These are phyloP conservation scores for Neoseiulus cucumeris DNA, from an alignment of 1,140 invertebrate genomes.

Conservation along the genomic window DNA sequence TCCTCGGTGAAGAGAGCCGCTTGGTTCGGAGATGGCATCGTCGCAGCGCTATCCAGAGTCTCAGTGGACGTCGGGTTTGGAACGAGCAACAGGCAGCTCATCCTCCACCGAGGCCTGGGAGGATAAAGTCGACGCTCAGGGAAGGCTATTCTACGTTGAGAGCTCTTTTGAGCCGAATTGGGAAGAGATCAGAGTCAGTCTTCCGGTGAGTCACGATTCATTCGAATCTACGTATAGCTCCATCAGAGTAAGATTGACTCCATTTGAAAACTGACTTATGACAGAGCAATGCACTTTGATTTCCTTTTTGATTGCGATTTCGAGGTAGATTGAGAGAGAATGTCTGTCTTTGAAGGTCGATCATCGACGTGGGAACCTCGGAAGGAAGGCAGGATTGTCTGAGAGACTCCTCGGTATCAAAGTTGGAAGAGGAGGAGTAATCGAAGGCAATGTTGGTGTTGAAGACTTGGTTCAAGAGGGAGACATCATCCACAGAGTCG, in stretches of 20 bases:
- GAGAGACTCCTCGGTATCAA: neutral
- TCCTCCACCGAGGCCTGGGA: conserved; percentile 6
- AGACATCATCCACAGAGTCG: neutral
- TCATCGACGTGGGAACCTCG: neutral
- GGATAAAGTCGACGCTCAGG: neutral
- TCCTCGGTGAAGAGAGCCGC: no score
- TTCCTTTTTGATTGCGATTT: no score
- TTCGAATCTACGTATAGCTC: no score
- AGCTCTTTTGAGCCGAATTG: neutral
- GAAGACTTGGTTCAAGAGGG: conserved; percentile 1
- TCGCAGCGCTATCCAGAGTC: conserved; percentile 2
- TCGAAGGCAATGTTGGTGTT: neutral
- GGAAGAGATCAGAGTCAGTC: neutral
- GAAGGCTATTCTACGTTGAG: neutral
- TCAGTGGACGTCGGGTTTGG: neutral
- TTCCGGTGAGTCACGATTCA: neutral
- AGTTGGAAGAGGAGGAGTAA: neutral
- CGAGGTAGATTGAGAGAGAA: no score
- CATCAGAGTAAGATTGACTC: no score
- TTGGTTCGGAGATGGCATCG: no score
- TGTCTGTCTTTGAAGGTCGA: neutral
- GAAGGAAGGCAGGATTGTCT: neutral
- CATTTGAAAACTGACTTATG: no score
- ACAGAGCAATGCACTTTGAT: no score
- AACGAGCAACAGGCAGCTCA: conserved; percentile 3